Evolutionary conservation across 2,888 invertebrate genomes (phyloP).

Genomic region (Agapostemon virescens): DNA sequence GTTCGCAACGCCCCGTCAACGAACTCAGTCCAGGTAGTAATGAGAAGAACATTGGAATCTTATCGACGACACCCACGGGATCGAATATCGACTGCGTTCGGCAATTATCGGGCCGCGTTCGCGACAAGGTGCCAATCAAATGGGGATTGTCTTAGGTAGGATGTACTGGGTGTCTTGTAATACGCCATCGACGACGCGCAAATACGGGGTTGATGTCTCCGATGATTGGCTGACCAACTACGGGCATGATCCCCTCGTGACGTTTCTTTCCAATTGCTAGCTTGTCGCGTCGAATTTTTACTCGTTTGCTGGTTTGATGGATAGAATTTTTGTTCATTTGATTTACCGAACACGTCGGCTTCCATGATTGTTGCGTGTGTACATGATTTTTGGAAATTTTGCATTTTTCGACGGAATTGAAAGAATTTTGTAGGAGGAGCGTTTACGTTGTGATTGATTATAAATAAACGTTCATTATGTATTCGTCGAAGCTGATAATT

Average conservation of each 20-base stretch:
- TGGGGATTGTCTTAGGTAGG: slow-evolving; percentile 4
- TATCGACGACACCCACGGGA: slow-evolving; percentile 60
- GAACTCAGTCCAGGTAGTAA: slow-evolving; percentile 57
- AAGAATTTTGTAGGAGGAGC: too few species aligned
- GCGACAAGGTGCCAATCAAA: slow-evolving; percentile 44
- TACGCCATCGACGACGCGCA: background rate
- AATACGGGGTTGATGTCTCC: background rate
- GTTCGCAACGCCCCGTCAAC: slow-evolving; percentile 63
- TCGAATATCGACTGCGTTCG: slow-evolving; percentile 63
- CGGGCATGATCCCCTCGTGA: background rate
- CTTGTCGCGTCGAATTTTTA: background rate
- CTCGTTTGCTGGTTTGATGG: background rate
- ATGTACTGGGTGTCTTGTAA: slow-evolving; percentile 15
- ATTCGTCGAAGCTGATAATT: too few species aligned
- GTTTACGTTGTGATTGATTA: too few species aligned
- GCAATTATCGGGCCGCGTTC: slow-evolving; percentile 67
- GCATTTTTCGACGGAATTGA: too few species aligned
- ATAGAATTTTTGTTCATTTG: background rate
- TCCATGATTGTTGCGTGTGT: too few species aligned
- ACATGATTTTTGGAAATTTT: too few species aligned
- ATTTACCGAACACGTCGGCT: too few species aligned
- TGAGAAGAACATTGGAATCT: slow-evolving; percentile 69
- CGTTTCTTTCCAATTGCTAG: background rate
- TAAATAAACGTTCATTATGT: too few species aligned
- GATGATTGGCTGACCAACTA: background rate